Percentiles rank a stretch among this genome's conserved stretches.
phyloP scores from a whole-genome alignment of 2,888 invertebrate genomes.

The Eudemis profundana region DNA sequence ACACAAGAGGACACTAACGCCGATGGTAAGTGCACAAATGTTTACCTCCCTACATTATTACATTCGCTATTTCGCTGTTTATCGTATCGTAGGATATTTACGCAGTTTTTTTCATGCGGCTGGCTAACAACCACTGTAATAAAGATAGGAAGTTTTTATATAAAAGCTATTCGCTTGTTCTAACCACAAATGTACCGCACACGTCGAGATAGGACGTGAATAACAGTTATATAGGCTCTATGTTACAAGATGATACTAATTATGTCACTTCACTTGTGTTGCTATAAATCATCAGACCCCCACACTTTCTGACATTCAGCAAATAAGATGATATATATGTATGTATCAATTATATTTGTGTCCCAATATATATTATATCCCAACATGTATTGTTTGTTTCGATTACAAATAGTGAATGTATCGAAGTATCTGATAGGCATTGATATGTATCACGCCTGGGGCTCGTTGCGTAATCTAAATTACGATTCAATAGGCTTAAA shows the following conservation, averaged over 20 bases:
- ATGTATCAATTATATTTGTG: conserved; percentile 1
- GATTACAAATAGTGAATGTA: conserved; percentile 7
- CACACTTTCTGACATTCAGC: conserved; percentile 38
- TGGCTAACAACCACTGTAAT: conserved; percentile 73
- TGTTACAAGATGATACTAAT: conserved; percentile 33
- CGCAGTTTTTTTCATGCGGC: conserved; percentile 75
- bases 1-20: conserved; percentile 96
- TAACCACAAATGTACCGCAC: conserved; percentile 60
- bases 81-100: conserved; percentile 71
- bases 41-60: conserved; percentile 52
- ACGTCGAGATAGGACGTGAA: conserved; percentile 39
- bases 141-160: conserved; percentile 62
- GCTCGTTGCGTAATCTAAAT: conserved; percentile 13
- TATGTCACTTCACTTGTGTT: conserved; percentile 38
- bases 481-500: conserved; percentile 20
- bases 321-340: conserved; percentile 25
- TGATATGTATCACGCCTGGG: not conserved
- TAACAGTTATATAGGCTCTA: conserved; percentile 35
- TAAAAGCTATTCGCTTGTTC: conserved; percentile 74
- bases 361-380: conserved; percentile 8
- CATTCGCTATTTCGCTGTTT: conserved; percentile 73
- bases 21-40: conserved; percentile 89
- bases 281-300: conserved; percentile 38
- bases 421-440: conserved; percentile 5
- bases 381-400: not conserved